phyloP scores from a whole-genome alignment of 2,113 vertebrate species.

The Callospermophilus lateralis region DNA sequence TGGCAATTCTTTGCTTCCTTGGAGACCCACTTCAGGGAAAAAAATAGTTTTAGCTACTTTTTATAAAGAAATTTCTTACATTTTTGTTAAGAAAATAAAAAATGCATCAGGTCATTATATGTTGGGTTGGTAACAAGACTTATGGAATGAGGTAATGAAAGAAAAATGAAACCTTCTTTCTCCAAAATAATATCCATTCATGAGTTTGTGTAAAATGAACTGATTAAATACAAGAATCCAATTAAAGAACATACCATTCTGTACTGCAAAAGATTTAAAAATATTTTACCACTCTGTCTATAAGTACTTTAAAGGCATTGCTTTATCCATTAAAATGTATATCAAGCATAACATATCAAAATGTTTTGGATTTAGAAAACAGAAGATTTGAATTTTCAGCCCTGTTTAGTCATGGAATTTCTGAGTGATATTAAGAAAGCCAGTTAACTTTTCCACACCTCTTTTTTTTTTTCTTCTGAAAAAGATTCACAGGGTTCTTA shows the following conservation, averaged over 20 bases:
- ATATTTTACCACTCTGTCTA: not conserved
- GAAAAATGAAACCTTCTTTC: constrained; percentile 58
- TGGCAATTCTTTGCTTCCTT: constrained; percentile 81
- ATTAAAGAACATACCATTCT: constrained; percentile 22
- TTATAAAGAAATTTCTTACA: constrained; percentile 66
- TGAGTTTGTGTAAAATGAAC: constrained; percentile 27
- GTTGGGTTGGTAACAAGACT: constrained; percentile 56
- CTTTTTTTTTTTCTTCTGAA: not conserved
- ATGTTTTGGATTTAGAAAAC: not conserved
- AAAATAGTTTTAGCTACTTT: constrained; percentile 72
- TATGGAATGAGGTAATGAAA: constrained; percentile 13
- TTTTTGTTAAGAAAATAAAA: constrained; percentile 71
- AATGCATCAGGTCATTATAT: constrained; percentile 45
- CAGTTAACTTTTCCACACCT: not conserved
- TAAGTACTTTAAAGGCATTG: constrained; percentile 38
- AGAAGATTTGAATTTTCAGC: constrained; percentile 44
- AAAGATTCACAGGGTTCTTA: not conserved
- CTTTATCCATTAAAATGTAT: constrained; percentile 5
- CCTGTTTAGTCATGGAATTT: not conserved
- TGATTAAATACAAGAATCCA: constrained; percentile 58
- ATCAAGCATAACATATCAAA: not conserved
- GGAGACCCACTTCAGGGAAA: constrained; percentile 64
- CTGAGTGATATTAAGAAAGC: constrained; percentile 14
- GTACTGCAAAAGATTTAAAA: not conserved
- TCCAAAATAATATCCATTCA: constrained; percentile 48